Evolutionary conservation across 92 coral and sea anemone genomes (phyloP), one percentile per base, ranked within the genome.

Genomic region (Meandrina meandrites): DNA sequence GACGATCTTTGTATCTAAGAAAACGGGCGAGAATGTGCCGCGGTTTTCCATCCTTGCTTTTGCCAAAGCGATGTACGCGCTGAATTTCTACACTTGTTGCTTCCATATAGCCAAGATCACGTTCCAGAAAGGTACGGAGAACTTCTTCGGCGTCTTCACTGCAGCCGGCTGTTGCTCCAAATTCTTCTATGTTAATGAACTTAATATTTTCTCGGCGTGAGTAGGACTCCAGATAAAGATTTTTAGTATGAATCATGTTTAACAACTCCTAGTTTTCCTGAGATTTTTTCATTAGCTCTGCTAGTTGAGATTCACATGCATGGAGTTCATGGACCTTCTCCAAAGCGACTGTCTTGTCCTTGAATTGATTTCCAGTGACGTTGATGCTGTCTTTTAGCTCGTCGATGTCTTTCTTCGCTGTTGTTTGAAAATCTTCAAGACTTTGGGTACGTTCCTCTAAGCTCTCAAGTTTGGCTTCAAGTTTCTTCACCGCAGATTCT

Each of bases 1-100:
- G 19, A 56, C 69, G 34, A n/a, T 81, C 84, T 62, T 34, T 81
- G 45, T 80, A 80, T 24, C 84, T 60, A 8, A 69, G 42, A 8
- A 45, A 45, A 8, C 48, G 48, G 48, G 8, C 48, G 5, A 45
- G 48, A 45, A 45, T 45, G 48, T 4, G 48, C 8, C 48, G 48
- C 8, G 48, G 48, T 48, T 48, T 48, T 13, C 53, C 53, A 12
- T 48, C 53, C 53, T 48, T 48, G 53, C 8, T 4, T 48, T 48
- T 48, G 53, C 53, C 53, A 13, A 48, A 0, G 76, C 76, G 76
- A 8, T 34, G 42, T 8, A 70, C 42, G 24, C 42, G 17, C n/a
- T 30, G 35, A 1, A 70, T 32, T 17, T 70, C 76, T 6, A 70
- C 76, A 0, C 21, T 70, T 70, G 47, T 70, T 14, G 76, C 37